A percentile compares a stretch with the other conserved stretches of the same genome.
These are phyloP conservation scores for Rhinoraja longicauda DNA, from an alignment of 2,797 vertebrate species.

Conservation along the genomic window DNA sequence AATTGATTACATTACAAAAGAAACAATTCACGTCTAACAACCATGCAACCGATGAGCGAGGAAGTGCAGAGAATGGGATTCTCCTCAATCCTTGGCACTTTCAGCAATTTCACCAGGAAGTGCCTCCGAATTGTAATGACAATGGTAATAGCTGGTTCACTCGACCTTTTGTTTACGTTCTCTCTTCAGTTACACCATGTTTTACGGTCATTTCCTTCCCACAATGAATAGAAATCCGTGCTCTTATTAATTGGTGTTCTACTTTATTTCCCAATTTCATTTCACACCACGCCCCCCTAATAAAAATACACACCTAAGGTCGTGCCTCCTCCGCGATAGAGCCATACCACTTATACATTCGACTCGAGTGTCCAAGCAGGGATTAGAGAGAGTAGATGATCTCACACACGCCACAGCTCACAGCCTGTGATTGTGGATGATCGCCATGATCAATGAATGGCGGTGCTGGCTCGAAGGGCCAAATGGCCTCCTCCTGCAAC, in stretches of 20 bases:
- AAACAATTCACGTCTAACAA: not conserved
- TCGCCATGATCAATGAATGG: no score
- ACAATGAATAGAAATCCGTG: not conserved
- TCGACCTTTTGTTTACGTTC: not conserved
- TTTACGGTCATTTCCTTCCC: not conserved
- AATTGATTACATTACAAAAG: not conserved
- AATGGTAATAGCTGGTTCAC: not conserved
- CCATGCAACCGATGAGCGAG: not conserved
- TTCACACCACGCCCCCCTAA: not conserved
- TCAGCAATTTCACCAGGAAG: not conserved
- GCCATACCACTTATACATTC: no score
- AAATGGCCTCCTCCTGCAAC: no score
- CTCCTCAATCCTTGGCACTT: not conserved
- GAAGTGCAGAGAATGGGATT: not conserved
- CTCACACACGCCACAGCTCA: no score
- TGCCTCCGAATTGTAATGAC: not conserved
- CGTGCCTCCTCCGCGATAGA: not conserved
- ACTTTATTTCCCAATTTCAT: not conserved
- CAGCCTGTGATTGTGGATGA: no score
- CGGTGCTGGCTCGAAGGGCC: no score
- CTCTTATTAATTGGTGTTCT: no score
- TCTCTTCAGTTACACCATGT: not conserved
- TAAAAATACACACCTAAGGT: not conserved
- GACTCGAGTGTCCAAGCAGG: no score
- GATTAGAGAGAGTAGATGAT: no score